Evolutionary conservation across 2,888 invertebrate species (phyloP), one percentile per base, ranked within the genome.

Genomic region (Mesoligia furuncula): DNA sequence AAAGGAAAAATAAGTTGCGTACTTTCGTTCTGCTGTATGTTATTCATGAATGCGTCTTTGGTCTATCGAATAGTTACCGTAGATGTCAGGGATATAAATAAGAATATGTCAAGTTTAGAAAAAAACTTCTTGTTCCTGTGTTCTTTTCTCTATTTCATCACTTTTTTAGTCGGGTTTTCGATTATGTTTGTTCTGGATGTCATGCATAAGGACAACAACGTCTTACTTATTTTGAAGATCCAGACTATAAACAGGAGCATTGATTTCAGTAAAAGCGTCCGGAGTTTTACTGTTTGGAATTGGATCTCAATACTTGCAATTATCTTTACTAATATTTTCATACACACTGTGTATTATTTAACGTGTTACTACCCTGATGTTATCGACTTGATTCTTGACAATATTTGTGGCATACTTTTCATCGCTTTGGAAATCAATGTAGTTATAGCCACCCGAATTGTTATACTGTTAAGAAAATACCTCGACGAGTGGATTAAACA

Each of bases 141-240:
- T 0, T 0, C 9, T 7, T 4, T 9, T 24, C 0, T 57, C 1
- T 59, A 27, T 13, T 59, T 73, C 0, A n/a, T 59, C 11, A 5
- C 7, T 13, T 67, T n/a, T 39, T 17, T 66, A 2, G 8, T 67
- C 15, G 59, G 62, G 27, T 79, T 57, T 39, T 31, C 61, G 13
- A 48, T 27, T 31, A 13, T 70, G 20, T 78, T 70, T 13, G 51
- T 77, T 62, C 7, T 78, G 8, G 72, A 78, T 20, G 64, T 79
- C 13, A 8, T 67, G 15, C 70, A 83, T 54, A 79, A 62, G 0
- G 24, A 71, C 0, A 59, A 79, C 7, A 67, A 72, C 36, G 59
- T 79, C 5, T 27, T 68, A 20, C 59, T 82, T 36, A 72, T 83
- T 61, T 31, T 82, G 3, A 79, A 36, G 0, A 74, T 82, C n/a